Conservation (phyloP, 2,888 invertebrate species). For the Stenurella melanura region DNA sequence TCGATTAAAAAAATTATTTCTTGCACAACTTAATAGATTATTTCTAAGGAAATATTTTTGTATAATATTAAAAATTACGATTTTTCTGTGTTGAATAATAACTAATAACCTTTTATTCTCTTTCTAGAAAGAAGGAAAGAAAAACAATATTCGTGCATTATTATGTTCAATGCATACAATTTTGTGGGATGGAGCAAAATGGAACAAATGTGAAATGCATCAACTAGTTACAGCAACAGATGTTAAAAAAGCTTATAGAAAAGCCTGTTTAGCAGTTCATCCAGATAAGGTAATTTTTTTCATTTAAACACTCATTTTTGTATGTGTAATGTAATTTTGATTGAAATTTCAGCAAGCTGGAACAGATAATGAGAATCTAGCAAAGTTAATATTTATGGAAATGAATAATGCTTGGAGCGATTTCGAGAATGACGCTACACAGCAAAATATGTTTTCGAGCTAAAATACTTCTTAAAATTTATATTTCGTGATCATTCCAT, state of each 20-base stretch:
- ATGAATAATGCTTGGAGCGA: conserved; percentile 99
- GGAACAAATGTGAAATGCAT: conserved; percentile 96
- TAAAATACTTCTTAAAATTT: conserved; percentile 55
- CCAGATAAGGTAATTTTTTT: conserved; percentile 92
- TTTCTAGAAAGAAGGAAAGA: conserved; percentile 92
- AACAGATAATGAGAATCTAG: conserved; percentile 92
- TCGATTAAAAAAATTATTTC: no score
- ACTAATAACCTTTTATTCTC: neutral
- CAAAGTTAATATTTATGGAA: conserved; percentile 98
- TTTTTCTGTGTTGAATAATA: no score
- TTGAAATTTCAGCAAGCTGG: conserved; percentile 86
- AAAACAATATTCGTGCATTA: conserved; percentile 95
- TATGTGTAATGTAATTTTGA: conserved; percentile 30
- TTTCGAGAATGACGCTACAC: conserved; percentile 91
- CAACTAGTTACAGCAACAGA: conserved; percentile 93
- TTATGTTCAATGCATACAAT: conserved; percentile 95
- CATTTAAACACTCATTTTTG: neutral
- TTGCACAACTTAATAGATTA: no score
- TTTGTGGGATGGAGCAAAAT: conserved; percentile 94
- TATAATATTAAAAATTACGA: no score
- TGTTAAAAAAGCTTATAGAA: conserved; percentile 96
- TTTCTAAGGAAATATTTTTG: no score
- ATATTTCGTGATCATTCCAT: conserved; percentile 58
- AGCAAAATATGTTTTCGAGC: conserved; percentile 79
- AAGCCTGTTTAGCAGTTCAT: conserved; percentile 97